These are phyloP conservation scores for Tadarida brasiliensis DNA, from an alignment of 2,797 vertebrate genomes.

Conservation along the genomic window DNA sequence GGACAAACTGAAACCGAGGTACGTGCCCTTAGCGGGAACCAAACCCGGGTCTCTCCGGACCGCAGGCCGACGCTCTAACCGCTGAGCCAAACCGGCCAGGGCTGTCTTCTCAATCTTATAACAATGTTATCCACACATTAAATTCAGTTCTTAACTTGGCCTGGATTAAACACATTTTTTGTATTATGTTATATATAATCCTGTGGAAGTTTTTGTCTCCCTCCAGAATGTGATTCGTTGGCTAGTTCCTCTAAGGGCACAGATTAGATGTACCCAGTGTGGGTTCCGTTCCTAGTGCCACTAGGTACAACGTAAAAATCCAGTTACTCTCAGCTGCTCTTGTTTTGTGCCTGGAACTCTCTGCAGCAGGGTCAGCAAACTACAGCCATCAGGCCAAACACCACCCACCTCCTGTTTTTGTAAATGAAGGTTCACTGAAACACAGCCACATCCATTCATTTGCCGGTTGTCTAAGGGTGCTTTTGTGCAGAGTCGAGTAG, in stretches of 20 bases:
- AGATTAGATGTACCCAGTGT: not conserved
- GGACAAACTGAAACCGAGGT: too few species aligned
- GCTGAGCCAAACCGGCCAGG: too few species aligned
- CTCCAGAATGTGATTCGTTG: not conserved
- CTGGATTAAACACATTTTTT: not conserved
- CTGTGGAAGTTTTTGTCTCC: not conserved
- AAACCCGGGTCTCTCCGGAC: too few species aligned
- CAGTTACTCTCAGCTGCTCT: not conserved
- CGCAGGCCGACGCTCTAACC: too few species aligned
- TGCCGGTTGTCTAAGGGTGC: not conserved
- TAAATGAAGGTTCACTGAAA: not conserved
- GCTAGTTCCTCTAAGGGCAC: not conserved
- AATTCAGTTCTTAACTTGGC: not conserved
- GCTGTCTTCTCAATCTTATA: constrained; percentile 38
- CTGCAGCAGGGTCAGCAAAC: not conserved
- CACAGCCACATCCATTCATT: not conserved
- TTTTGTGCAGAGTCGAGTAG: not conserved
- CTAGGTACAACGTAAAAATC: not conserved
- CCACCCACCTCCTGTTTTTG: not conserved
- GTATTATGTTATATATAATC: not conserved
- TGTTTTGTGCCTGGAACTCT: not conserved
- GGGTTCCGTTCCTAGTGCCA: not conserved
- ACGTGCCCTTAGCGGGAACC: too few species aligned
- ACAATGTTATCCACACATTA: not conserved
- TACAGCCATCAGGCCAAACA: not conserved